These are phyloP conservation scores for Agrilus planipennis DNA, from an alignment of 1,140 invertebrate species.

Conservation along the genomic window DNA sequence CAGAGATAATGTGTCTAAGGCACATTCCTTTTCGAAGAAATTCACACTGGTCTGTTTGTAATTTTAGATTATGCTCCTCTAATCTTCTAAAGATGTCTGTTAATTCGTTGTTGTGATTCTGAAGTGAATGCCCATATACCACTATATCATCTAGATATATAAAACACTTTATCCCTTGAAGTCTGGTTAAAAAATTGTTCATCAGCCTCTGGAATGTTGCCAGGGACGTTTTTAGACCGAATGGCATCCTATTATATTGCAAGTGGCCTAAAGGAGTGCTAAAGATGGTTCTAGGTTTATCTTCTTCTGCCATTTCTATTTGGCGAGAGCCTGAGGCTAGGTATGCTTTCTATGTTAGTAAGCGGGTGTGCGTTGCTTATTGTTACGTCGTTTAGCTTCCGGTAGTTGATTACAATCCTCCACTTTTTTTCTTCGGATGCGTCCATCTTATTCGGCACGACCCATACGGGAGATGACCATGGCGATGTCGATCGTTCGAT, in stretches of 20 bases:
- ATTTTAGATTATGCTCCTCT: slow-evolving; percentile 11
- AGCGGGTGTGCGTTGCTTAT: background rate
- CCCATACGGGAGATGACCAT: slow-evolving; percentile 9
- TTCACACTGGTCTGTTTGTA: slow-evolving; percentile 20
- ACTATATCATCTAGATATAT: slow-evolving; percentile 36
- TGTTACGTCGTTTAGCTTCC: slow-evolving; percentile 1
- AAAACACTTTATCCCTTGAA: slow-evolving; percentile 22
- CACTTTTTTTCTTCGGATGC: slow-evolving; percentile 3
- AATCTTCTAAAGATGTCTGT: slow-evolving; percentile 9
- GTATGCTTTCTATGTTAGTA: background rate
- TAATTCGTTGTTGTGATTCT: slow-evolving; percentile 20
- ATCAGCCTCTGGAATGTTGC: slow-evolving; percentile 28
- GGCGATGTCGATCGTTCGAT: slow-evolving; percentile 11
- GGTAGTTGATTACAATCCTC: background rate
- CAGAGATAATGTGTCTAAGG: too few species aligned
- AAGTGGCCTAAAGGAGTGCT: slow-evolving; percentile 21
- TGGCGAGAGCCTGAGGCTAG: background rate
- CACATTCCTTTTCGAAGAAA: slow-evolving; percentile 17
- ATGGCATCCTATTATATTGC: slow-evolving; percentile 25
- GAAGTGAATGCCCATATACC: slow-evolving; percentile 24
- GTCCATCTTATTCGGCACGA: slow-evolving; percentile 10
- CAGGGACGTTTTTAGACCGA: slow-evolving; percentile 26
- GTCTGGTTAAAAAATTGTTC: slow-evolving; percentile 25
- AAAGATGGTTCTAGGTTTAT: slow-evolving; percentile 37
- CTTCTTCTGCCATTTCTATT: slow-evolving; percentile 34